These are phyloP conservation scores for Peromyscus californicus DNA, from an alignment of 2,113 vertebrate genomes.

Conservation along the genomic window DNA sequence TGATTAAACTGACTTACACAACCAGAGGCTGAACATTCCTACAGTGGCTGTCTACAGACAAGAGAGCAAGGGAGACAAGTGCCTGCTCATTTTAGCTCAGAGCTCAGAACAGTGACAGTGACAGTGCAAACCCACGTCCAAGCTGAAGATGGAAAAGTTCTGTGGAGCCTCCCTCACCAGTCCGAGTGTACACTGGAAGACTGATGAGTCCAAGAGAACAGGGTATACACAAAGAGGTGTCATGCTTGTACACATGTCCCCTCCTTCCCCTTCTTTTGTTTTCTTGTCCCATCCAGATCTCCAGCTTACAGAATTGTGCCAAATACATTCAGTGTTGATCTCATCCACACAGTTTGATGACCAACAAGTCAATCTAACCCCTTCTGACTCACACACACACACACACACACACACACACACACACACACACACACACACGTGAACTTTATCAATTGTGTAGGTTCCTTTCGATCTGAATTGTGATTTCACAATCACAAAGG, in stretches of 20 bases:
- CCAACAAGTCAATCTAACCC: neutral
- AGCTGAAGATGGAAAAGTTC: neutral
- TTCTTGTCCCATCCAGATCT: neutral
- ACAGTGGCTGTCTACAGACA: too few species aligned
- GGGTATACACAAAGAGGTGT: neutral
- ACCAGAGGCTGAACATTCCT: neutral
- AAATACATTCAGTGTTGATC: too few species aligned
- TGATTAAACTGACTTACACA: neutral
- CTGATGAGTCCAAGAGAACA: neutral
- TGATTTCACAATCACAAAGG: neutral
- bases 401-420: neutral
- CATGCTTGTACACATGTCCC: neutral
- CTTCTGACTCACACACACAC: neutral
- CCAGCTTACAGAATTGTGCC: neutral
- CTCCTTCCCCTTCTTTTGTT: too few species aligned
- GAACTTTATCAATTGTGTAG: neutral
- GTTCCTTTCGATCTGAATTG: neutral
- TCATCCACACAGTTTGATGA: neutral
- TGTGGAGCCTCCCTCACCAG: neutral
- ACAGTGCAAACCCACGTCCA: rapidly evolving
- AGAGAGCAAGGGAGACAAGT: neutral
- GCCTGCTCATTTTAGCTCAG: neutral
- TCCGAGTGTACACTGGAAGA: neutral
- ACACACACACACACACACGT: neutral
- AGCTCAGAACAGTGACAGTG: neutral